Evolutionary conservation across 1,140 invertebrate species (phyloP), one percentile per base, ranked within the genome.

Genomic region (Argopecten irradians): DNA sequence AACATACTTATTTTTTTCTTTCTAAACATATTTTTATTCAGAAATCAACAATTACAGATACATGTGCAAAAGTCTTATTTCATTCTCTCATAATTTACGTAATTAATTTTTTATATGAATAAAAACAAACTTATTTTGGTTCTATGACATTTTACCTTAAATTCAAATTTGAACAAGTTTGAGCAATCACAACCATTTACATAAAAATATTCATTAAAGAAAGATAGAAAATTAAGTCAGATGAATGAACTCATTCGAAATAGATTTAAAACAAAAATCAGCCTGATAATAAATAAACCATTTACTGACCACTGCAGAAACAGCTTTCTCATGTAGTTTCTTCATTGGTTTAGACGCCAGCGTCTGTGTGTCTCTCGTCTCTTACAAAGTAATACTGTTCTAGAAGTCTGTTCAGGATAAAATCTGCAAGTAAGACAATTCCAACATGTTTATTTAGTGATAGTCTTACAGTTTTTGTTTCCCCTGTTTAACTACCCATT

Each of bases 271-370:
- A 55, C n/a, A 89, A 8, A 87, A n/a, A 11, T 8, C 9, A 87
- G 9, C 28, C 34, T 28, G 36, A 32, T 41, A 33, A 46, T 22
- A 2, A 34, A n/a, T n/a, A n/a, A n/a, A n/a, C n/a, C n/a, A n/a
- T n/a, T 41, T n/a, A 91, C 93, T 89, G 86, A 94, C 94, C 87
- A 93, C 93, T 90, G 93, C 94, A 55, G 93, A 92, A 1, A 93
- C 91, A 34, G 91, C 92, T 91, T 94, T 94, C 39, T 94, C 92
- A 87, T 94, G 93, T 28, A 94, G 86, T 88, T 93, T 94, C 46
- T 90, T 91, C 43, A 94, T 71, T 11, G 94, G 92, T 83, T 92
- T 92, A 71, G 92, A 92, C 7, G 92, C 83, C 13, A 93, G 16
- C 3, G 94, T 94, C 91, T 93, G n/a, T 94, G 22, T 92, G 86